Evolutionary conservation across 2,888 invertebrate genomes (phyloP).

Genomic region (Ellobium chinense): DNA sequence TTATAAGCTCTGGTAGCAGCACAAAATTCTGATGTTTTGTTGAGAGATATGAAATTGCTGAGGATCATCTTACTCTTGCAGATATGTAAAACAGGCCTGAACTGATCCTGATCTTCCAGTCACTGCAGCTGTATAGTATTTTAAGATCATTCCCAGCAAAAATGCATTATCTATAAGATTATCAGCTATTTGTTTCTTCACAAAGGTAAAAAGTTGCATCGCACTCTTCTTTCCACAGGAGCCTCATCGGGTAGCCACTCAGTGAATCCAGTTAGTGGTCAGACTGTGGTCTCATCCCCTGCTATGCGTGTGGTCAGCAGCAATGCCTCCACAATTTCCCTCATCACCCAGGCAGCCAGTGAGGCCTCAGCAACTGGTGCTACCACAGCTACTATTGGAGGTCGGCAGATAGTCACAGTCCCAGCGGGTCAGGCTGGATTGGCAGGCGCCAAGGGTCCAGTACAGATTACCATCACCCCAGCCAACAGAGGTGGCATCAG

Average conservation of each 20-base stretch:
- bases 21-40: too few species aligned
- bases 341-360: conserved; percentile 64
- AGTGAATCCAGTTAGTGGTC: conserved; percentile 27
- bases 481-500: conserved; percentile 61
- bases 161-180: background rate
- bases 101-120: too few species aligned
- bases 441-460: conserved; percentile 59
- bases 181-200: background rate
- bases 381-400: conserved; percentile 53
- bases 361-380: conserved; percentile 51
- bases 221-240: conserved; percentile 20
- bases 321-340: conserved; percentile 64
- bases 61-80: too few species aligned
- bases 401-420: conserved; percentile 57
- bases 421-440: conserved; percentile 50
- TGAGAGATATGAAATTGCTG: too few species aligned
- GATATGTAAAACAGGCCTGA: too few species aligned
- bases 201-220: background rate
- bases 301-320: conserved; percentile 55
- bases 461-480: conserved; percentile 71
- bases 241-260: conserved; percentile 36
- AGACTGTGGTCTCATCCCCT: conserved; percentile 38
- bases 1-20: too few species aligned
- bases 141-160: background rate
- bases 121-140: too few species aligned